A percentile compares a stretch with the other conserved stretches of the same genome.
These are phyloP conservation scores for Phrynosoma blainvillii DNA, from an alignment of 2,113 vertebrate species.

Conservation along the genomic window DNA sequence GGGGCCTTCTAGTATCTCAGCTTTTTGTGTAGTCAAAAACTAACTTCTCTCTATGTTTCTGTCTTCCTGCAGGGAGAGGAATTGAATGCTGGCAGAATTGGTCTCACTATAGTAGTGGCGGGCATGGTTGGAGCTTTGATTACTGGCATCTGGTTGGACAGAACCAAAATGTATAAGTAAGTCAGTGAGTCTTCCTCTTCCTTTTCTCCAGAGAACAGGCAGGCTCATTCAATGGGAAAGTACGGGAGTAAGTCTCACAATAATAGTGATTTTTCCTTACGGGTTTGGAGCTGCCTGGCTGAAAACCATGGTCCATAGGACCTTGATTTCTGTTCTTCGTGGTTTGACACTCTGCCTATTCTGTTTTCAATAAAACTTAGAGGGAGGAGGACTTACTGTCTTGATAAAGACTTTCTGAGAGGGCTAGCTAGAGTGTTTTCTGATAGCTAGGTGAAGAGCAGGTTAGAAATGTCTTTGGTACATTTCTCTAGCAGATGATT, in stretches of 20 bases:
- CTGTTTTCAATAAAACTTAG: no score
- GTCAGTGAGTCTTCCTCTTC: constrained; percentile 55
- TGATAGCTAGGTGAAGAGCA: no score
- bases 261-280: background rate
- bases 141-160: constrained; percentile 95
- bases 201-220: background rate
- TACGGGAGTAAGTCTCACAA: background rate
- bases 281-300: no score
- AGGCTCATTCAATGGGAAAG: background rate
- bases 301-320: no score
- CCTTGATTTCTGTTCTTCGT: no score
- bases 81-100: constrained; percentile 95
- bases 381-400: no score
- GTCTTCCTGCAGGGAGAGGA: constrained; percentile 86
- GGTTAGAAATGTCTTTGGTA: no score
- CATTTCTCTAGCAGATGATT: no score
- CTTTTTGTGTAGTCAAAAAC: constrained; percentile 4
- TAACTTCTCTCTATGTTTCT: constrained; percentile 18
- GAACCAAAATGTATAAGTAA: constrained; percentile 97
- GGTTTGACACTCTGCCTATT: no score
- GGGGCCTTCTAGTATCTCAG: background rate
- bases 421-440: no score
- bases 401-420: no score
- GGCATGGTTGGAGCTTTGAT: constrained; percentile 92
- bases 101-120: constrained; percentile 90